A percentile compares a stretch with the other conserved stretches of the same genome.
Evolutionary conservation across 1,140 invertebrate species (phyloP).

Genomic region (Lanistes nyassanus): DNA sequence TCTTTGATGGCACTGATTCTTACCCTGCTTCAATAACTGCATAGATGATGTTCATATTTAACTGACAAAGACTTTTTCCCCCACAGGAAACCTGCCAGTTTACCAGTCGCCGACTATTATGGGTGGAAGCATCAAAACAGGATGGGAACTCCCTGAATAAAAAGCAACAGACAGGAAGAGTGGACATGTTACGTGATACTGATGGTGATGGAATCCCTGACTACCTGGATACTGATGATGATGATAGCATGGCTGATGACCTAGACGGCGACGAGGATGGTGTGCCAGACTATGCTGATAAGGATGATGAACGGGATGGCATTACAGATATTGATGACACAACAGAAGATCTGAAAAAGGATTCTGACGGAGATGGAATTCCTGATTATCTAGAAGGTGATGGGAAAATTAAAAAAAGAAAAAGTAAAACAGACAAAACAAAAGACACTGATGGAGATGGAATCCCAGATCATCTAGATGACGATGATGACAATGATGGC

Average conservation of each 20-base stretch:
- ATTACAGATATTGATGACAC: constrained; percentile 50
- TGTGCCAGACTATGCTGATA: constrained; percentile 51
- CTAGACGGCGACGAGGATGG: constrained; percentile 37
- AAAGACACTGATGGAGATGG: constrained; percentile 53
- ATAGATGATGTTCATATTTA: too few species aligned
- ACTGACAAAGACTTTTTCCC: too few species aligned
- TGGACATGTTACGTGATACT: constrained; percentile 40
- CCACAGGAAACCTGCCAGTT: too few species aligned
- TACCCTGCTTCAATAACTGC: too few species aligned
- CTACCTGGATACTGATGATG: constrained; percentile 40
- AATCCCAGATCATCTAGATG: constrained; percentile 53
- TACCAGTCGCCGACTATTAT: too few species aligned
- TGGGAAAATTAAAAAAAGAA: constrained; percentile 20
- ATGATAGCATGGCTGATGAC: constrained; percentile 48
- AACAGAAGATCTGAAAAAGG: constrained; percentile 49
- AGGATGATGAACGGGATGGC: constrained; percentile 48
- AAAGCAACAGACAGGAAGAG: constrained; percentile 34
- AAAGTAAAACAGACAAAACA: constrained; percentile 26
- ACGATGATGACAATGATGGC: constrained; percentile 52
- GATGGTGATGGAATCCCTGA: constrained; percentile 55
- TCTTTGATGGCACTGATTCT: too few species aligned
- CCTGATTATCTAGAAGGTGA: constrained; percentile 45
- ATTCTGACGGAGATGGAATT: constrained; percentile 54
- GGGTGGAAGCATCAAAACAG: neutral
- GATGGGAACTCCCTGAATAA: constrained; percentile 20